phyloP scores from a whole-genome alignment of 2,888 invertebrate species.

The Napeogenes inachia region DNA sequence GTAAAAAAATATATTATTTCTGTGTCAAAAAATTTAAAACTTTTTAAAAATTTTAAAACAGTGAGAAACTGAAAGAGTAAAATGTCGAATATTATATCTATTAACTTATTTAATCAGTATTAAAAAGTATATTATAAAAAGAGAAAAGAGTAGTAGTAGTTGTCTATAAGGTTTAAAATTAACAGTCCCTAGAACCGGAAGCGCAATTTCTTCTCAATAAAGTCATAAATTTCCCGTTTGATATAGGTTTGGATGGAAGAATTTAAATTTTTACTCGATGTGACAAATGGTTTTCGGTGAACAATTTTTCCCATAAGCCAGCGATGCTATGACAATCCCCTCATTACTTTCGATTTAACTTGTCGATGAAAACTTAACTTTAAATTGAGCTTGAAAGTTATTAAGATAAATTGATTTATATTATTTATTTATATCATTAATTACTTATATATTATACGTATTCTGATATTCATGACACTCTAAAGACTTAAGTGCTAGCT shows the following conservation, averaged over 20 bases:
- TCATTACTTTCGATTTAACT: neutral
- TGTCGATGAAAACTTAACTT: too few species aligned
- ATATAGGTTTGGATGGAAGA: slow-evolving; percentile 19
- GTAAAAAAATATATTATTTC: slow-evolving; percentile 6
- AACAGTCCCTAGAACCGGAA: neutral
- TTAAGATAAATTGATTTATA: too few species aligned
- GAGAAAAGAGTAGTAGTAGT: too few species aligned
- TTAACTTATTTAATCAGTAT: too few species aligned
- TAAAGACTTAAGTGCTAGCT: too few species aligned
- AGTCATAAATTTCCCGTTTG: slow-evolving; percentile 25
- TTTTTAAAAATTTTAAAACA: neutral
- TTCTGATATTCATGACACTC: too few species aligned
- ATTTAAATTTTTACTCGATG: slow-evolving; percentile 22
- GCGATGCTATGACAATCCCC: slow-evolving; percentile 1
- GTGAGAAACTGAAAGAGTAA: too few species aligned
- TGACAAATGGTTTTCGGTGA: slow-evolving; percentile 28
- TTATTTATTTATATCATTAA: neutral
- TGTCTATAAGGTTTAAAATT: too few species aligned
- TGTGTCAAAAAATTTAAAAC: slow-evolving; percentile 2
- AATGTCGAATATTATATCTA: too few species aligned
- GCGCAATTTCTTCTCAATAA: slow-evolving; percentile 3
- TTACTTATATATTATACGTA: too few species aligned
- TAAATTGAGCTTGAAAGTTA: neutral
- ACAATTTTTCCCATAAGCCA: neutral
- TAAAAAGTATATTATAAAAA: too few species aligned